These are phyloP conservation scores for Poecilia gillii DNA, from an alignment of 2,797 vertebrate species.

Conservation along the genomic window DNA sequence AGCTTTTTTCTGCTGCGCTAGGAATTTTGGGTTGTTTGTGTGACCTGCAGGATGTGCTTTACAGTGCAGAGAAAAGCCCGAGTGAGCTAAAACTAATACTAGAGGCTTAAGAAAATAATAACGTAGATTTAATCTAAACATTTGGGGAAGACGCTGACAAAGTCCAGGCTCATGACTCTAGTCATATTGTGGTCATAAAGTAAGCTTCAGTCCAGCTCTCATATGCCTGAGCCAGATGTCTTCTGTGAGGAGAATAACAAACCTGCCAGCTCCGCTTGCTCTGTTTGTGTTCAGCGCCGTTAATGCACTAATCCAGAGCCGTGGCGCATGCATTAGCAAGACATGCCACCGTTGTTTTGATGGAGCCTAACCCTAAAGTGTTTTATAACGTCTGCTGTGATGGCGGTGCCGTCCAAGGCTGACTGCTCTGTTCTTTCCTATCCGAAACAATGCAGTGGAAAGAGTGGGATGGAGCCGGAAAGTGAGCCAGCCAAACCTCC, in stretches of 20 bases:
- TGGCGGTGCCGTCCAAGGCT: constrained; percentile 44
- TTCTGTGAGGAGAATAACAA: constrained; percentile 57
- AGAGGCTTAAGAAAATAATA: constrained; percentile 55
- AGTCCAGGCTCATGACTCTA: constrained; percentile 66
- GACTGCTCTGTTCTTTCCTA: constrained; percentile 74
- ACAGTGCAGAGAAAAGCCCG: constrained; percentile 31
- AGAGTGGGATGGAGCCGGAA: constrained; percentile 84
- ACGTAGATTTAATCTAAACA: constrained; percentile 74
- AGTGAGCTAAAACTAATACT: constrained; percentile 56
- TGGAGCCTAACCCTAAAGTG: constrained; percentile 19
- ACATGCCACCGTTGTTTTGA: constrained; percentile 41
- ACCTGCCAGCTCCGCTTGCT: constrained; percentile 35
- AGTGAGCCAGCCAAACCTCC: constrained; percentile 79
- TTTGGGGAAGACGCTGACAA: constrained; percentile 67
- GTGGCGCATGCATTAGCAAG: constrained; percentile 28
- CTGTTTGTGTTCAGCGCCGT: constrained; percentile 28
- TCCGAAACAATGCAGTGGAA: constrained; percentile 88
- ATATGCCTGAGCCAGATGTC: constrained; percentile 39
- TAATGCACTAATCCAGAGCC: constrained; percentile 30
- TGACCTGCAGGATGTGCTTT: constrained; percentile 65
- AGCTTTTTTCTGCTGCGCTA: constrained; percentile 48
- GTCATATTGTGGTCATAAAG: constrained; percentile 64
- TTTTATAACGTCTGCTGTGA: constrained; percentile 43
- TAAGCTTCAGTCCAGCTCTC: constrained; percentile 51
- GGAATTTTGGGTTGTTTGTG: constrained; percentile 61